Percentiles rank a stretch among this genome's conserved stretches.
phyloP scores from a whole-genome alignment of 2,113 vertebrate species.

The Brienomyrus longianalis region DNA sequence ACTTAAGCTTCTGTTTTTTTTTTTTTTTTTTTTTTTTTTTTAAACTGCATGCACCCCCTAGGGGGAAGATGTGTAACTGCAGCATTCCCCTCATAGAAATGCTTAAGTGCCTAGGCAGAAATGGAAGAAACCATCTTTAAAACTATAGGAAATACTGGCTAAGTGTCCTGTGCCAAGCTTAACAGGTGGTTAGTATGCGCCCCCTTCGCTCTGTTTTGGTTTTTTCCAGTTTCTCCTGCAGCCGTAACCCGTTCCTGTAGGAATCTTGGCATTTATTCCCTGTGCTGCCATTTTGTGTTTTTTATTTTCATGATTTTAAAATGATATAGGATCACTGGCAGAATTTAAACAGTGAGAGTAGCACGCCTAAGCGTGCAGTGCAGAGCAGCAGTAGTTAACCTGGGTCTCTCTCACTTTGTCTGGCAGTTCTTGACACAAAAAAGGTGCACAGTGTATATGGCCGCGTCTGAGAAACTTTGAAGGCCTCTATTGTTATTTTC shows the following conservation, averaged over 20 bases:
- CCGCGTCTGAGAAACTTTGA: background rate
- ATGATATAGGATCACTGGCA: constrained; percentile 35
- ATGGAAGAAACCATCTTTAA: constrained; percentile 4
- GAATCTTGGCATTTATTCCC: background rate
- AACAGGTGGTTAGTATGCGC: constrained; percentile 17
- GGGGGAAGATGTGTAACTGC: background rate
- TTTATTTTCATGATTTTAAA: constrained; percentile 50
- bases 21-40: constrained; percentile 31
- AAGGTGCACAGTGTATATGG: background rate
- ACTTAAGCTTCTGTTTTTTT: background rate
- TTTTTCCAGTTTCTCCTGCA: constrained; percentile 30
- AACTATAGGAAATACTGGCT: background rate
- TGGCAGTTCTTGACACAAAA: constrained; percentile 38
- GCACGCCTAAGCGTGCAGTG: constrained; percentile 24
- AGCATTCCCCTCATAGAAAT: background rate
- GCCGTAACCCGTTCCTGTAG: constrained; percentile 23
- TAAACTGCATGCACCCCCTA: background rate
- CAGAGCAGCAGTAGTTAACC: constrained; percentile 17
- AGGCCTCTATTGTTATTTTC: background rate
- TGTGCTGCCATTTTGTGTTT: constrained; percentile 43
- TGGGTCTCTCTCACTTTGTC: constrained; percentile 9
- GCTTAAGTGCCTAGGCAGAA: background rate
- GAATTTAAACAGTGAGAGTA: constrained; percentile 32
- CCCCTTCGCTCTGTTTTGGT: constrained; percentile 19
- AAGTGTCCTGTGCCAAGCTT: background rate